Conservation (phyloP, 2,888 invertebrate genomes). For the Tetanocera ferruginea region DNA sequence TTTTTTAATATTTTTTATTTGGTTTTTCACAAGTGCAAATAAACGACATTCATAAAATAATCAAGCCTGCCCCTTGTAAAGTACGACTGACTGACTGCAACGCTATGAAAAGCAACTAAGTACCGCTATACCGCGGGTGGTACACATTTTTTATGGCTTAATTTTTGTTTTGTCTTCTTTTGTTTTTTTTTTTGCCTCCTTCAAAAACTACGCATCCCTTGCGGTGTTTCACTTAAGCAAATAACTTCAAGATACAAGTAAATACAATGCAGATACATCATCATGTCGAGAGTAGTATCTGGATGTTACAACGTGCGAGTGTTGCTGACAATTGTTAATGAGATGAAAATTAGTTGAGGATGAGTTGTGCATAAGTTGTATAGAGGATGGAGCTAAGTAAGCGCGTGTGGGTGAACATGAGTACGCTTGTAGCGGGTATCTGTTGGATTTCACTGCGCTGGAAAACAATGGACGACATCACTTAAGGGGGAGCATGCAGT, state of each 20-base stretch:
- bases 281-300: slow-evolving; percentile 20
- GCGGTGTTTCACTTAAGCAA: slow-evolving; percentile 32
- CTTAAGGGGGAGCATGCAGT: slow-evolving; percentile 1
- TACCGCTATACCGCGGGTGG: slow-evolving; percentile 21
- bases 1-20: background rate
- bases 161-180: background rate
- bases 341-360: slow-evolving; percentile 18
- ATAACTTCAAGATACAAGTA: slow-evolving; percentile 36
- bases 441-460: background rate
- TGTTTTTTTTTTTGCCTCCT: background rate
- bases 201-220: slow-evolving; percentile 30
- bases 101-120: background rate
- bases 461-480: slow-evolving; percentile 13
- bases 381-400: background rate
- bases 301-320: slow-evolving; percentile 22
- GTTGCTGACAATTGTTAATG: slow-evolving; percentile 39
- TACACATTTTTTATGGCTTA: background rate
- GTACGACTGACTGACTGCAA: background rate
- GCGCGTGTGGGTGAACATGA: background rate
- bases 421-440: background rate
- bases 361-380: background rate
- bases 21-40: background rate
- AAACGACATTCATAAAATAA: slow-evolving; percentile 34
- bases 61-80: slow-evolving; percentile 16
- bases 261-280: slow-evolving; percentile 34